Conservation (phyloP, 2,888 invertebrate genomes). For the Amphimallon solstitiale region DNA sequence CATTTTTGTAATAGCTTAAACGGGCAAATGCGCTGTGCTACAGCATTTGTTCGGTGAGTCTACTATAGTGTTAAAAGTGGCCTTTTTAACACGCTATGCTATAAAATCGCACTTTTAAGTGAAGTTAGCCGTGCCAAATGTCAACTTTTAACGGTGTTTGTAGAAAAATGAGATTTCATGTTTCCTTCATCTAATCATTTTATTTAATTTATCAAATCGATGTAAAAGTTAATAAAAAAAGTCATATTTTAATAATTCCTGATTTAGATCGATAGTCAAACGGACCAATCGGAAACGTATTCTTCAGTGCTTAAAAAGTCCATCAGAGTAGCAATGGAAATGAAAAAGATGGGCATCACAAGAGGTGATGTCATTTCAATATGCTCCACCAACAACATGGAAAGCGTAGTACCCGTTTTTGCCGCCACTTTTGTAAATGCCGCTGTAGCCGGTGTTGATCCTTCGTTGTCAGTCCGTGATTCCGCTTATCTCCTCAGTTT, state of each 20-base stretch:
- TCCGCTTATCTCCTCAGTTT: slow-evolving; percentile 45
- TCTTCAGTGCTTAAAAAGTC: slow-evolving; percentile 58
- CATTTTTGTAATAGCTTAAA: too few species aligned
- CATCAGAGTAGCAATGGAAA: slow-evolving; percentile 60
- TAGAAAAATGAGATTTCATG: too few species aligned
- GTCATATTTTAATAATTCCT: neutral
- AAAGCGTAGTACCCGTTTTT: slow-evolving; percentile 61
- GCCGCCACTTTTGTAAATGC: slow-evolving; percentile 62
- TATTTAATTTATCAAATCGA: neutral
- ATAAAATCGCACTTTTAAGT: too few species aligned
- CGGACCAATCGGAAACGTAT: slow-evolving; percentile 60
- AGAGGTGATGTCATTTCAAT: slow-evolving; percentile 61
- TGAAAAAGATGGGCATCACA: slow-evolving; percentile 58
- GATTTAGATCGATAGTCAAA: slow-evolving; percentile 49
- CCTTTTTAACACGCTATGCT: too few species aligned
- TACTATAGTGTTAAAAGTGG: too few species aligned
- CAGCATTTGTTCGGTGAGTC: too few species aligned
- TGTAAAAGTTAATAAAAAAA: neutral
- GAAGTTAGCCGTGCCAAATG: too few species aligned
- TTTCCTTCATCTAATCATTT: too few species aligned
- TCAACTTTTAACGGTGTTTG: too few species aligned
- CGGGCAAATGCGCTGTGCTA: too few species aligned
- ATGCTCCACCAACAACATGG: slow-evolving; percentile 62
- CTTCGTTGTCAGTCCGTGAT: slow-evolving; percentile 43
- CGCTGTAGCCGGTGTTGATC: slow-evolving; percentile 42